Evolutionary conservation across 1,140 invertebrate genomes (phyloP).

Genomic region (Paraescarpia echinospica): DNA sequence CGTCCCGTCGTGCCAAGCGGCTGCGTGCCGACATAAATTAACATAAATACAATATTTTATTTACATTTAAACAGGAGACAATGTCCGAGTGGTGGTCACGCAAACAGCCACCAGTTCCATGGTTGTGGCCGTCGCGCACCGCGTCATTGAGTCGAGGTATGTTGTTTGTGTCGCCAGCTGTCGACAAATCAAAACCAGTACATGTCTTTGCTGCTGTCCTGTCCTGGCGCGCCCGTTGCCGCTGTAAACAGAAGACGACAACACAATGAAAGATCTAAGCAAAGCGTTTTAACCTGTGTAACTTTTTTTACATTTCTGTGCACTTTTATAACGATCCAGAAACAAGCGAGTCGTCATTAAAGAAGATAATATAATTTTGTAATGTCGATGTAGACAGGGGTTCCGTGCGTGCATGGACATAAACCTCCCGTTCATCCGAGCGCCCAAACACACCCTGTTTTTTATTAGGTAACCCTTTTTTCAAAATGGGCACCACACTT

Average conservation of each 20-base stretch:
- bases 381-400: no score
- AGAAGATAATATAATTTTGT: no score
- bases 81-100: not conserved
- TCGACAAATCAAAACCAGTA: not conserved
- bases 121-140: not conserved
- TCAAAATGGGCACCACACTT: no score
- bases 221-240: not conserved
- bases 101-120: not conserved
- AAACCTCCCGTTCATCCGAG: no score
- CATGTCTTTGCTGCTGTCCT: constrained; percentile 3
- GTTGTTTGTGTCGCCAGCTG: not conserved
- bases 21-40: not conserved
- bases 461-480: no score
- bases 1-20: not conserved
- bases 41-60: not conserved
- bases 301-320: no score
- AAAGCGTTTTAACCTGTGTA: no score
- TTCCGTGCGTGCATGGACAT: no score
- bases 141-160: not conserved
- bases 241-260: not conserved
- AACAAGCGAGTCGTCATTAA: no score
- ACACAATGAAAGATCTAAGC: no score
- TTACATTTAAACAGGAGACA: not conserved
- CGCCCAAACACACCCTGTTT: no score
- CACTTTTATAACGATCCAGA: no score